These are phyloP conservation scores for Meteorus sp. DNA, from an alignment of 1,140 invertebrate genomes.

Conservation along the genomic window DNA sequence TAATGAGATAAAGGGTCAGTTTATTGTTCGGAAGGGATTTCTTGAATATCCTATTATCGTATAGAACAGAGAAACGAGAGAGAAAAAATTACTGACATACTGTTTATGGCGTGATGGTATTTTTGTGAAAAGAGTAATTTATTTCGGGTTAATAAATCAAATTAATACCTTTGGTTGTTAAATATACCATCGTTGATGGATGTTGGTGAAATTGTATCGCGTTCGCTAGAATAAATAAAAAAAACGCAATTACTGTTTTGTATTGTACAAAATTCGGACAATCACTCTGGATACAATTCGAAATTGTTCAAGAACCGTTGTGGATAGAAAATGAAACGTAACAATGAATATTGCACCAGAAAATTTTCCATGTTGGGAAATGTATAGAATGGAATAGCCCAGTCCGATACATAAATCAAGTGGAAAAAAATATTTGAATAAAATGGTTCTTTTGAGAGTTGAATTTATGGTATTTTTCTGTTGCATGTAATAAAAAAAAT, in stretches of 20 bases:
- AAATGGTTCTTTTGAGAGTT: too few species aligned
- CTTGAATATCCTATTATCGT: constrained; percentile 63
- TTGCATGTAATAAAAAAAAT: too few species aligned
- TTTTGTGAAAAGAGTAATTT: background rate
- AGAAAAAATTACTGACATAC: constrained; percentile 25
- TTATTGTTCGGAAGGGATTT: constrained; percentile 83
- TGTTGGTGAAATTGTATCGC: background rate
- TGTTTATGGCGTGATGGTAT: background rate
- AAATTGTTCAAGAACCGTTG: background rate
- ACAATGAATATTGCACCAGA: background rate
- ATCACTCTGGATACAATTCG: background rate
- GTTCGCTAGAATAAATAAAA: background rate
- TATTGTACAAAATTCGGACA: background rate
- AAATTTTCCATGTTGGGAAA: background rate
- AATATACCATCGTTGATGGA: background rate
- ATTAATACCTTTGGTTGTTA: constrained; percentile 13
- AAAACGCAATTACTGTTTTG: background rate
- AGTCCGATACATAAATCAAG: background rate
- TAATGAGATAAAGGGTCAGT: constrained; percentile 77
- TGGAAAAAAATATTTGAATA: too few species aligned
- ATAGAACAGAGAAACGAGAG: too few species aligned
- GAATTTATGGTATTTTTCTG: too few species aligned
- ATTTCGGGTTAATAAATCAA: background rate
- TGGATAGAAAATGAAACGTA: background rate
- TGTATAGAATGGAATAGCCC: background rate